Evolutionary conservation across 2,113 vertebrate genomes (phyloP), one percentile per base, ranked within the genome.

Genomic region (Rynchops niger): DNA sequence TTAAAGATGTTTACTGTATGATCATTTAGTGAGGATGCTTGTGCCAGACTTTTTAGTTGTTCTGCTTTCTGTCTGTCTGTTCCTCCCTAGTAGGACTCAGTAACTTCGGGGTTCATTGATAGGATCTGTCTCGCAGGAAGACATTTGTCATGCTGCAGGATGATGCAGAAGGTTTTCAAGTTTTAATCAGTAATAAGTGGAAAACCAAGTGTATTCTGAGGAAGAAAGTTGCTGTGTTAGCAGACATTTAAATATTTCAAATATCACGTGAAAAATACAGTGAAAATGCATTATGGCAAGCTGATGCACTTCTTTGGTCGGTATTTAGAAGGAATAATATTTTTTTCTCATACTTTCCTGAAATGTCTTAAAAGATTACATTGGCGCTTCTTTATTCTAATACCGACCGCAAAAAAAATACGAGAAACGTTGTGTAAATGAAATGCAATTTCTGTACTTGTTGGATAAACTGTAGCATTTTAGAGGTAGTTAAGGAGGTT

Each of bases 101-200:
- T 80, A 67, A 45, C 73, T 78, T 76, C 45, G 52, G 56, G 58
- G 90, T 94, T 89, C 50, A 32, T 42, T 15, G 47, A 80, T 87
- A 83, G 30, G 14, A 70, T 73, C 58, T 81, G 70, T 95, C 93
- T 93, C 53, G 56, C 94, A 94, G 97, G 97, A 98, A 97, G 89
- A 72, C 12, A 22, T 96, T 90, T 95, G 62, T 98, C 89, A 70
- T 96, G 73, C 87, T 6, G 12, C 80, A 80, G 79, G 85, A 87
- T 92, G 79, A 94, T 86, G 62, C 79, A 93, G 93, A 92, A 84
- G 26, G 38, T 66, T 94, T 88, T 87, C 29, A 90, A 72, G 66
- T 91, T 97, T 97, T 97, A 92, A 90, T 98, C 97, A 95, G 71
- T 91, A 92, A 59, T 66, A 58, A 65, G 71, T 94, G 67, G 74